phyloP scores from a whole-genome alignment of 2,113 vertebrate genomes.

The Melanocharis versteri region DNA sequence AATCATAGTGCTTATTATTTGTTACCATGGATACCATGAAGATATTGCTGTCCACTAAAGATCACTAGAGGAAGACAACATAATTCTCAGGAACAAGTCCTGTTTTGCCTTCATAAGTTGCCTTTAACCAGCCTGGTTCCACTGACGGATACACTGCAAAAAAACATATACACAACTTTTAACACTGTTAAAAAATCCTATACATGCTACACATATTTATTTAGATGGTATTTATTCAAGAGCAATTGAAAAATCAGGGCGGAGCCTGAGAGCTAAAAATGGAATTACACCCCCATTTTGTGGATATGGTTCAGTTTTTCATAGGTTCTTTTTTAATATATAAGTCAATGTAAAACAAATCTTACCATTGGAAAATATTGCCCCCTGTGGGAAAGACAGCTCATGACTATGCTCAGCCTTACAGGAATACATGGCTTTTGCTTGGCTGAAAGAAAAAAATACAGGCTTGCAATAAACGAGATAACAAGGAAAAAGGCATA shows the following conservation, averaged over 20 bases:
- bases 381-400: slow-evolving; percentile 95
- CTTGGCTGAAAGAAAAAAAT: slow-evolving; percentile 78
- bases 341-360: not conserved
- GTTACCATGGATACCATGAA: slow-evolving; percentile 95
- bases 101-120: slow-evolving; percentile 90
- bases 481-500: not conserved
- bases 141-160: slow-evolving; percentile 87
- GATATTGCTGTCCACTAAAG: slow-evolving; percentile 70
- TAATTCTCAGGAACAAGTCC: slow-evolving; percentile 95
- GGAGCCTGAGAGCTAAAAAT: not conserved
- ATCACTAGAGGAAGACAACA: slow-evolving; percentile 86
- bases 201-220: not conserved
- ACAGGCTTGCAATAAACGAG: not conserved
- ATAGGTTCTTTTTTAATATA: not conserved
- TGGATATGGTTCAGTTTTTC: not conserved
- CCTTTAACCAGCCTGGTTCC: slow-evolving; percentile 95
- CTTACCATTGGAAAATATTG: slow-evolving; percentile 92
- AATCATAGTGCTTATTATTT: slow-evolving; percentile 73
- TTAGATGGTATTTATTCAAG: not conserved
- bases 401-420: slow-evolving; percentile 96
- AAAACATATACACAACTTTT: not conserved
- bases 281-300: not conserved
- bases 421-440: slow-evolving; percentile 95
- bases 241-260: not conserved
- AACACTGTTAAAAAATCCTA: not conserved